Percentiles rank a stretch among this genome's conserved stretches.
Evolutionary conservation across 2,888 invertebrate genomes (phyloP).

Genomic region (Acrobasis suavella): DNA sequence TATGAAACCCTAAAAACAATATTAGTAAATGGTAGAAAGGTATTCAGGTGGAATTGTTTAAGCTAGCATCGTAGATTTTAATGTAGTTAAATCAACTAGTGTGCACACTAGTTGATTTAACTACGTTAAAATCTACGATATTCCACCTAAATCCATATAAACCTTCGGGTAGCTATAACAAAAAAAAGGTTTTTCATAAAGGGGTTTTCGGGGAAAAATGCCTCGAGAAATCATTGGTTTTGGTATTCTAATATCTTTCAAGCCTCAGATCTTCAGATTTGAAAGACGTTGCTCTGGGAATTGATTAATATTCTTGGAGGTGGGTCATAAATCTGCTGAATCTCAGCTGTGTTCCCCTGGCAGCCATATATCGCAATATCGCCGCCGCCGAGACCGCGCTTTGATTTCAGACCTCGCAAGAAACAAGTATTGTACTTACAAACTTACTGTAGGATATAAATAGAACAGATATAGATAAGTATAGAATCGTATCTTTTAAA

Average conservation of each 20-base stretch:
- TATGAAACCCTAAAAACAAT: too few relatives aligned
- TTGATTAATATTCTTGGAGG: constrained; percentile 68
- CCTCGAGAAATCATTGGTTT: not conserved
- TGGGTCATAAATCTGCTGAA: constrained; percentile 73
- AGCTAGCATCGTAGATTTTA: too few relatives aligned
- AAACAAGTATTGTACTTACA: not conserved
- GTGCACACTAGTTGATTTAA: too few relatives aligned
- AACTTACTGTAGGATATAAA: constrained; percentile 1
- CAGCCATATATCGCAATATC: constrained; percentile 75
- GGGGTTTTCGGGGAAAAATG: too few relatives aligned
- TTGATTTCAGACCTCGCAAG: constrained; percentile 32
- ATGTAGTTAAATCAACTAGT: too few relatives aligned
- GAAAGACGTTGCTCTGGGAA: constrained; percentile 34
- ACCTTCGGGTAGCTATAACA: too few relatives aligned
- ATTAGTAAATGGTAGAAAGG: too few relatives aligned
- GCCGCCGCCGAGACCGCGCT: constrained; percentile 54
- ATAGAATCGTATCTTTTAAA: too few relatives aligned
- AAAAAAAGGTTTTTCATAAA: too few relatives aligned
- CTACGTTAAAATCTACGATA: too few relatives aligned
- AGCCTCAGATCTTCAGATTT: not conserved
- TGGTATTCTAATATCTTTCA: not conserved
- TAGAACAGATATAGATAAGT: not conserved
- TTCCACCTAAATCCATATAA: too few relatives aligned
- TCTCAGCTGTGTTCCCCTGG: constrained; percentile 75
- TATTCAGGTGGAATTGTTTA: too few relatives aligned